Conservation (phyloP, 2,113 vertebrate species). For the Ifrita kowaldi region DNA sequence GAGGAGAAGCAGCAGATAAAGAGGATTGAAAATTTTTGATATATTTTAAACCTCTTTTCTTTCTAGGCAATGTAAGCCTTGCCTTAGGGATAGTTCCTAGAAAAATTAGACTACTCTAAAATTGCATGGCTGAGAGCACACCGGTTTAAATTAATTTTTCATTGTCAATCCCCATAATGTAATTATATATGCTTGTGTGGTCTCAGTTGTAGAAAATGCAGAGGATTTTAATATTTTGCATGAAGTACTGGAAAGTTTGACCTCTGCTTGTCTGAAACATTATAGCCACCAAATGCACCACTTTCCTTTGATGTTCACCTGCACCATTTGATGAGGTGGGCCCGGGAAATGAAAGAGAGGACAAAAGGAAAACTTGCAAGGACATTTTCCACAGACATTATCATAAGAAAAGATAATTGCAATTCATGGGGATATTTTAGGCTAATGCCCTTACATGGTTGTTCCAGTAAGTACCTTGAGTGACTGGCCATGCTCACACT, state of each 20-base stretch:
- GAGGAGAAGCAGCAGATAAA: not conserved
- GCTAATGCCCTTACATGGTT: not conserved
- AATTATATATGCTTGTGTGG: not conserved
- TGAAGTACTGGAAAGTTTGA: not conserved
- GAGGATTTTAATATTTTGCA: not conserved
- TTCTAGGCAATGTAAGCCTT: not conserved
- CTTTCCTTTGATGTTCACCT: not conserved
- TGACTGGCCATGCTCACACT: not conserved
- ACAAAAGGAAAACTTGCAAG: not conserved
- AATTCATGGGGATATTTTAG: not conserved
- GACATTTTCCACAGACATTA: not conserved
- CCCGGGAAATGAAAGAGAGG: not conserved
- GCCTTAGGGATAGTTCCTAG: slow-evolving; percentile 6
- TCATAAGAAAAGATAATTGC: not conserved
- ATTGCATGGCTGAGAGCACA: not conserved
- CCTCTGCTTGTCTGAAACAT: not conserved
- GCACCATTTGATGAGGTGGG: not conserved
- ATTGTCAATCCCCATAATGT: not conserved
- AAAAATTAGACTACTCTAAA: slow-evolving; percentile 4
- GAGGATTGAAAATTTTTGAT: not conserved
- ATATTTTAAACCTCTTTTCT: slow-evolving; percentile 7
- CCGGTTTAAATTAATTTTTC: not conserved
- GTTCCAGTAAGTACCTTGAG: not conserved
- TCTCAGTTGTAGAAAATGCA: not conserved
- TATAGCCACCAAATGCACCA: not conserved